Percentiles rank a stretch among this genome's conserved stretches.
These are phyloP conservation scores for Tortrix viridana DNA, from an alignment of 2,888 invertebrate species.

Conservation along the genomic window DNA sequence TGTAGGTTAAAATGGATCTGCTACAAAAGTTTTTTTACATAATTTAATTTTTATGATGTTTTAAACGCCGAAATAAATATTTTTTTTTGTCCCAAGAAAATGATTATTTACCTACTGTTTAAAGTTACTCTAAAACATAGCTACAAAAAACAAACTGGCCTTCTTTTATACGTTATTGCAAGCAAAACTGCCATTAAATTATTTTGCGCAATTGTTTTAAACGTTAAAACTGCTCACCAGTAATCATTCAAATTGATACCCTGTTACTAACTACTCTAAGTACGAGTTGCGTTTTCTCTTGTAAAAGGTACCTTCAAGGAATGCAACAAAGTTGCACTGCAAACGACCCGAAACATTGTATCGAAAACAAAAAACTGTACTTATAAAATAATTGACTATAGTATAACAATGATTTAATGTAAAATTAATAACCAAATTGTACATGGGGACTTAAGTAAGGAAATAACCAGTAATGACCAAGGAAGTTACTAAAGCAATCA, in stretches of 20 bases:
- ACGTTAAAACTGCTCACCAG: slow-evolving; percentile 2
- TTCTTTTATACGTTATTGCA: not conserved
- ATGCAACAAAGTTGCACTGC: slow-evolving; percentile 25
- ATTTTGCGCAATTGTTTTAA: slow-evolving; percentile 22
- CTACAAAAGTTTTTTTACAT: no score
- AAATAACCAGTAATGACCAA: no score
- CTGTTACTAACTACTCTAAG: not conserved
- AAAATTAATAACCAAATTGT: no score
- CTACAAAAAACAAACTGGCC: no score
- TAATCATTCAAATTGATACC: not conserved
- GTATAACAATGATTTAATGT: no score
- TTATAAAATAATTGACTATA: no score
- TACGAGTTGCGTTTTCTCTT: not conserved
- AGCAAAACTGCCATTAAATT: slow-evolving; percentile 6
- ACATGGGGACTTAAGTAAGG: no score
- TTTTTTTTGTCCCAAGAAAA: no score
- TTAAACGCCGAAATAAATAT: no score
- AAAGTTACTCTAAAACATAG: not conserved
- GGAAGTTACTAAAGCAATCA: no score
- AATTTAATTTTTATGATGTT: no score
- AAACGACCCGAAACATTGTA: slow-evolving; percentile 12
- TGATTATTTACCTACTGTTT: not conserved
- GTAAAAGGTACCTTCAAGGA: not conserved
- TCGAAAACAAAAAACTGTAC: not conserved
- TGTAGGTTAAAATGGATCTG: no score